Evolutionary conservation across 2,113 vertebrate species (phyloP).

Genomic region (Anguilla japonica): DNA sequence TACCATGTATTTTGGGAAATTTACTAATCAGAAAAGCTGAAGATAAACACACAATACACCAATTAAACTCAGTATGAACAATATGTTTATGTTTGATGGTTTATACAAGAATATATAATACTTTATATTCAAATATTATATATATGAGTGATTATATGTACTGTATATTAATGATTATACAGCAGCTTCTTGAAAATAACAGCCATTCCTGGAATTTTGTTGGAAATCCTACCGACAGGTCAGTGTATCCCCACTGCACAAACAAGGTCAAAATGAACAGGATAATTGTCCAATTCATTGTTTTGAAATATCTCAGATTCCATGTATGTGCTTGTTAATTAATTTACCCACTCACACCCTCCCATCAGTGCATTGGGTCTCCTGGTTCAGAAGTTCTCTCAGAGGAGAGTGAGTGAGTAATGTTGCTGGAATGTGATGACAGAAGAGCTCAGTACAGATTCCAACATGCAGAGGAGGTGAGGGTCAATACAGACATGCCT

Average conservation of each 20-base stretch:
- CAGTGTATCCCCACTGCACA: no score
- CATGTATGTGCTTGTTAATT: neutral
- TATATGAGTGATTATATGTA: no score
- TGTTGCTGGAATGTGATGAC: constrained; percentile 39
- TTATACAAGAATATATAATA: no score
- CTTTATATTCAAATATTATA: no score
- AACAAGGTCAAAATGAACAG: neutral
- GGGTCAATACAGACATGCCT: neutral
- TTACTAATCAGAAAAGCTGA: no score
- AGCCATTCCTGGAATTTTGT: neutral
- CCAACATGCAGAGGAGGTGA: neutral
- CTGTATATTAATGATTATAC: no score
- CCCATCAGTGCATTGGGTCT: neutral
- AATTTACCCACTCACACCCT: constrained; percentile 25
- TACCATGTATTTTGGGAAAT: no score
- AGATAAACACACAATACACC: no score
- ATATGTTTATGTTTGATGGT: no score
- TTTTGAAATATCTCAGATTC: constrained; percentile 22
- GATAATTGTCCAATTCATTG: neutral
- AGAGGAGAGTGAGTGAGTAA: constrained; percentile 28
- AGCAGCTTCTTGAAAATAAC: no score
- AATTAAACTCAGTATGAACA: no score
- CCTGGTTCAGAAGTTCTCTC: neutral
- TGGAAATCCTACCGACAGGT: neutral
- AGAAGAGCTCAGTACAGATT: constrained; percentile 22